These are phyloP conservation scores for Thelaira solivaga DNA, from an alignment of 2,888 invertebrate species.

Conservation along the genomic window DNA sequence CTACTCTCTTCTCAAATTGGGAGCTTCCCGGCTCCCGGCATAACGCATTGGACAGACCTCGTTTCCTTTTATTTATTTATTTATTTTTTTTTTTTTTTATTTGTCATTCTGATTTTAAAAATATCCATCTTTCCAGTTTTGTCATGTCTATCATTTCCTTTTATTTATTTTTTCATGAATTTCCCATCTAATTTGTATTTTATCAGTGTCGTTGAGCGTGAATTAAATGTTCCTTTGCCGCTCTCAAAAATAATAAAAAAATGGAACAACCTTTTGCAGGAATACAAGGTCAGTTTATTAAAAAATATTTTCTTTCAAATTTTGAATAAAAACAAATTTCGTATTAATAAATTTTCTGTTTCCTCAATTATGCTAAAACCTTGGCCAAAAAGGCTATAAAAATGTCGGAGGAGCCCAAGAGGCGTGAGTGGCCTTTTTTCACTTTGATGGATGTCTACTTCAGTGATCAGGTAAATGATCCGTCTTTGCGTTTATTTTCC, in stretches of 20 bases:
- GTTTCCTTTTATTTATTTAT: too few species aligned
- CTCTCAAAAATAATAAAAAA: conserved; percentile 78
- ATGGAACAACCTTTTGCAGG: conserved; percentile 77
- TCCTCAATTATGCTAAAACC: not conserved
- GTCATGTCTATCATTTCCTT: conserved; percentile 39
- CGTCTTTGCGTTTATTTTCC: conserved; percentile 77
- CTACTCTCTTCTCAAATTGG: too few species aligned
- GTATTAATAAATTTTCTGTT: too few species aligned
- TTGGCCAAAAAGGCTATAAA: conserved; percentile 73
- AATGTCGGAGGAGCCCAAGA: conserved; percentile 77
- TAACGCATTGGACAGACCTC: too few species aligned
- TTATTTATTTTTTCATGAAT: conserved; percentile 46
- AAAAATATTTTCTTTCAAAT: not conserved
- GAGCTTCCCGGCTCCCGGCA: too few species aligned
- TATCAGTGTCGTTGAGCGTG: conserved; percentile 76
- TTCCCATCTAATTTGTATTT: conserved; percentile 29
- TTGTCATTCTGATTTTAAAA: not conserved
- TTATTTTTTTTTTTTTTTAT: not conserved
- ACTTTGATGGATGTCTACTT: conserved; percentile 77
- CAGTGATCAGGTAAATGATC: conserved; percentile 78
- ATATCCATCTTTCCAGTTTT: conserved; percentile 7
- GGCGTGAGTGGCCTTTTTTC: conserved; percentile 77
- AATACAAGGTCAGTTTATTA: conserved; percentile 73
- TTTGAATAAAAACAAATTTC: too few species aligned
- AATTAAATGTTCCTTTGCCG: conserved; percentile 77